Conservation (phyloP, 2,797 vertebrate genomes). For the Erethizon dorsatum region DNA sequence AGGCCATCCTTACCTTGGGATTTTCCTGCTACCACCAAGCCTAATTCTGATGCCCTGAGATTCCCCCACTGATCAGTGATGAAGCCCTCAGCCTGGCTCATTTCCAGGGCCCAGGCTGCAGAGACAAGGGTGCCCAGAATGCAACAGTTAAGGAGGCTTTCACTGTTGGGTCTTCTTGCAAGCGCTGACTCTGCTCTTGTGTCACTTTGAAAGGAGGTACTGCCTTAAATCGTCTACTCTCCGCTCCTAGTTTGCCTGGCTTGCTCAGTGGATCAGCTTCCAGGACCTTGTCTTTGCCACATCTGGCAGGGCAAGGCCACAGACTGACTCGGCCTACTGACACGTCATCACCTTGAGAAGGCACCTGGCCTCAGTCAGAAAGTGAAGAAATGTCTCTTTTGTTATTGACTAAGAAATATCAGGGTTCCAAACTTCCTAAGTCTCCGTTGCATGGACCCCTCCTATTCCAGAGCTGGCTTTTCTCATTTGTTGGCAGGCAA, state of each 20-base stretch:
- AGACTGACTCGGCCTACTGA: background rate
- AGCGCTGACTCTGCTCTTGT: background rate
- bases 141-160: conserved; percentile 14
- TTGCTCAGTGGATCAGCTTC: background rate
- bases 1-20: background rate
- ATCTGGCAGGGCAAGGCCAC: background rate
- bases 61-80: background rate
- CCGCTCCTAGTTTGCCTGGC: background rate
- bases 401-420: background rate
- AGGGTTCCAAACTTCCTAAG: conserved; percentile 48
- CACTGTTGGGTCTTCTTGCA: background rate
- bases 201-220: background rate
- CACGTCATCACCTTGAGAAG: background rate
- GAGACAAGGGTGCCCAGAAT: background rate
- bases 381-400: conserved; percentile 42
- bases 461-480: conserved; percentile 25
- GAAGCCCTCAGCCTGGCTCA: background rate
- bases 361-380: conserved; percentile 31
- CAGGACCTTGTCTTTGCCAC: background rate
- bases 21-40: background rate
- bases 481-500: conserved; percentile 8
- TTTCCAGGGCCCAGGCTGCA: background rate
- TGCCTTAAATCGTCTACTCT: background rate
- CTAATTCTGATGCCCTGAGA: background rate
- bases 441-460: background rate